phyloP scores from a whole-genome alignment of 1,140 invertebrate genomes.

The Ceratoteleas bidentatus region DNA sequence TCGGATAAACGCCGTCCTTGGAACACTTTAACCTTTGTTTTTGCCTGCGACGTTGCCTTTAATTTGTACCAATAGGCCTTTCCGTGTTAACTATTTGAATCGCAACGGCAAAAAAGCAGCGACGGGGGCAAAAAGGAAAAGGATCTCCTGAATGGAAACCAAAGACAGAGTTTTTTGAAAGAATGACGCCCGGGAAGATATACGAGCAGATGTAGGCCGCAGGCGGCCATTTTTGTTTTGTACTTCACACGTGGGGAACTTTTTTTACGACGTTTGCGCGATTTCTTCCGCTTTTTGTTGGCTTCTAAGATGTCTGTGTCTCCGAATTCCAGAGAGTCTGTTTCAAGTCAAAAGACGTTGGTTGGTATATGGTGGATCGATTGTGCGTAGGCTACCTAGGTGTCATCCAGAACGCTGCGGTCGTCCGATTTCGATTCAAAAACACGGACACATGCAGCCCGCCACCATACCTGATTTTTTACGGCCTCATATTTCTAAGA shows the following conservation, averaged over 20 bases:
- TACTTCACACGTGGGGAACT: slow-evolving; percentile 28
- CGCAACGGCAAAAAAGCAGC: background rate
- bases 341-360: slow-evolving; percentile 3
- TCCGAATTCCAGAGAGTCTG: background rate
- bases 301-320: slow-evolving; percentile 13
- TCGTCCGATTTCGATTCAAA: background rate
- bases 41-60: background rate
- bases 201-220: slow-evolving; percentile 45
- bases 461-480: background rate
- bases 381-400: background rate
- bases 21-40: slow-evolving; percentile 37
- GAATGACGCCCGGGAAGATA: slow-evolving; percentile 10
- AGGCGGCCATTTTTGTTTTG: slow-evolving; percentile 51
- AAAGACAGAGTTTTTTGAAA: slow-evolving; percentile 24
- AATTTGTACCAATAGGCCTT: slow-evolving; percentile 22
- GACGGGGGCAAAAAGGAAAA: background rate
- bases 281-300: slow-evolving; percentile 47
- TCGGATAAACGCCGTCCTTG: slow-evolving; percentile 43
- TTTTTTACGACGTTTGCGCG: slow-evolving; percentile 41
- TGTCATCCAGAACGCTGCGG: background rate
- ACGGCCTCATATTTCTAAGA: no score
- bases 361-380: background rate
- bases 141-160: slow-evolving; percentile 10
- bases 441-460: background rate
- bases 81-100: slow-evolving; percentile 14